phyloP scores from a whole-genome alignment of 2,797 vertebrate genomes.

The Lithobates pipiens region DNA sequence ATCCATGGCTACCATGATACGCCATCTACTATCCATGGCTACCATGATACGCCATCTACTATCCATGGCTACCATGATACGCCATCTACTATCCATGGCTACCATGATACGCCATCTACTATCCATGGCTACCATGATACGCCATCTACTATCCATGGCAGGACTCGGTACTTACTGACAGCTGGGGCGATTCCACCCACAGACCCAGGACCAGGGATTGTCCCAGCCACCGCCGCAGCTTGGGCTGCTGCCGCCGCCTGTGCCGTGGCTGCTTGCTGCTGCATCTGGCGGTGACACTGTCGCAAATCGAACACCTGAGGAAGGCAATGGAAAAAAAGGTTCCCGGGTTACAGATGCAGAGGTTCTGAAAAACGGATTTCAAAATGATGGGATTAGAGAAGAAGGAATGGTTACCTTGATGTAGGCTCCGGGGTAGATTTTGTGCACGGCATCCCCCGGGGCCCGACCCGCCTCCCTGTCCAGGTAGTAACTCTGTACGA shows the following conservation, averaged over 20 bases:
- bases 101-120: no score
- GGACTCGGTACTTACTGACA: slow-evolving; percentile 75
- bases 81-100: no score
- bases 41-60: no score
- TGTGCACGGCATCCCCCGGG: slow-evolving; percentile 84
- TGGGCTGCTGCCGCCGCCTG: slow-evolving; percentile 93
- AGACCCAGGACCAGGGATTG: slow-evolving; percentile 80
- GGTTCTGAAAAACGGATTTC: no score
- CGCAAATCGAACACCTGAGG: slow-evolving; percentile 93
- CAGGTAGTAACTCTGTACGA: slow-evolving; percentile 83
- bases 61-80: no score
- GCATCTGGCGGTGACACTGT: slow-evolving; percentile 97
- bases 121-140: no score
- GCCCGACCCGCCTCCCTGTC: slow-evolving; percentile 83
- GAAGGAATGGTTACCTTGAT: slow-evolving; percentile 75
- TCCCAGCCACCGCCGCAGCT: slow-evolving; percentile 89
- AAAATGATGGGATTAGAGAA: no score
- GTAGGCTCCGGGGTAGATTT: slow-evolving; percentile 83
- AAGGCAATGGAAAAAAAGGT: no score
- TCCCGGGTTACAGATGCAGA: no score
- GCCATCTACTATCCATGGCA: no score
- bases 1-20: no score
- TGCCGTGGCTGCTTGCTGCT: slow-evolving; percentile 94
- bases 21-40: no score
- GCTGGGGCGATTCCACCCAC: slow-evolving; percentile 83